phyloP scores from a whole-genome alignment of 2,113 vertebrate species.

The Lichenostomus cassidix region DNA sequence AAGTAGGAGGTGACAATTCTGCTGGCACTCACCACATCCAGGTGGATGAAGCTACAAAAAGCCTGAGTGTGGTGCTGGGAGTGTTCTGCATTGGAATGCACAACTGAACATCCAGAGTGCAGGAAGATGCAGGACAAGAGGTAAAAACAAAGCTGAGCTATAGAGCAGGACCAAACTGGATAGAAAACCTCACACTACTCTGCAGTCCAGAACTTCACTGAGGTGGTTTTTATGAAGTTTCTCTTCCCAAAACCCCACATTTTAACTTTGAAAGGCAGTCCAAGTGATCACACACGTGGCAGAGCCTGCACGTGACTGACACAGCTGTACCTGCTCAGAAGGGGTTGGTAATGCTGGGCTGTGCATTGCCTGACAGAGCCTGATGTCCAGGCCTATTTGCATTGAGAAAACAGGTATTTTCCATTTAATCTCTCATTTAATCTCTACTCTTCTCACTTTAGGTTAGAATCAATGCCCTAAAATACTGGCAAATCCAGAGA shows the following conservation, averaged over 20 bases:
- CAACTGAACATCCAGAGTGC: background rate
- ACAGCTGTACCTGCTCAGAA: background rate
- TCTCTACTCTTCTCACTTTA: background rate
- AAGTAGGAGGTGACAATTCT: background rate
- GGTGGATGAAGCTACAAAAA: background rate
- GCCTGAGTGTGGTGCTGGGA: background rate
- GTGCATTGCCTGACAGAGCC: background rate
- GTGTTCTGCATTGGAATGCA: background rate
- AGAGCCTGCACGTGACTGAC: background rate
- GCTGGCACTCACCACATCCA: background rate
- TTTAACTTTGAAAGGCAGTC: background rate
- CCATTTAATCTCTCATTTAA: background rate
- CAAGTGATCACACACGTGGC: background rate
- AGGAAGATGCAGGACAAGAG: background rate
- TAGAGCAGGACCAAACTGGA: background rate
- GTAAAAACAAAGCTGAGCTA: background rate
- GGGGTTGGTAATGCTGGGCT: background rate
- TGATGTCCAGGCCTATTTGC: background rate
- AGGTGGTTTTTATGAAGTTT: background rate
- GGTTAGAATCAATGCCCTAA: background rate
- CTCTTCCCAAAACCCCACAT: rapidly evolving
- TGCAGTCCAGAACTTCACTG: background rate
- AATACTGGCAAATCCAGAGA: background rate
- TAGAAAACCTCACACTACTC: background rate
- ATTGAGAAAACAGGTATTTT: background rate